Conservation (phyloP, 2,888 invertebrate species). For the Netelia melanura region DNA sequence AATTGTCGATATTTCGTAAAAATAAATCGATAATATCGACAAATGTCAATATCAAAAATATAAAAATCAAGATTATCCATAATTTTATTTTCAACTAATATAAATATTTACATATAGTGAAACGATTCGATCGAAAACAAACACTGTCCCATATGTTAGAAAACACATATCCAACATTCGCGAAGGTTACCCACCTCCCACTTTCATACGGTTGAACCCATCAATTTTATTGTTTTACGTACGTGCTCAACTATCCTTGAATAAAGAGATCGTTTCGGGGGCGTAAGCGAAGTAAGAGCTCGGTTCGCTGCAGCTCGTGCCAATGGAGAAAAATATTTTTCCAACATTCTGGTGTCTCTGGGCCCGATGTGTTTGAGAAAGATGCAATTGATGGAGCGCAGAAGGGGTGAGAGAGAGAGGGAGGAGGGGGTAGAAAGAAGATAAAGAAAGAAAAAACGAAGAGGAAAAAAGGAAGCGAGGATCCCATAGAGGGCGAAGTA, state of each 20-base stretch:
- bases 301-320: not conserved
- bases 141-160: not conserved
- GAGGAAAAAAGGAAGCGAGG: slow-evolving; percentile 1
- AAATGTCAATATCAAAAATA: no score
- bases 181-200: not conserved
- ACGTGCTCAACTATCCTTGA: slow-evolving; percentile 51
- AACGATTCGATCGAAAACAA: slow-evolving; percentile 15
- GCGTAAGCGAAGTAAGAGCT: not conserved
- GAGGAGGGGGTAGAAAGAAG: not conserved
- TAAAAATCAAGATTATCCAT: no score
- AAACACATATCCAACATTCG: not conserved
- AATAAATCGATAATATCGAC: not conserved
- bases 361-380: not conserved
- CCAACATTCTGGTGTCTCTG: not conserved
- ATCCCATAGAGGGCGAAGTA: slow-evolving; percentile 15
- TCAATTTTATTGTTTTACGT: slow-evolving; percentile 32
- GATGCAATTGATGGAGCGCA: slow-evolving; percentile 1
- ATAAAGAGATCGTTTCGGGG: slow-evolving; percentile 47
- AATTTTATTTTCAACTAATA: no score
- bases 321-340: slow-evolving; percentile 51
- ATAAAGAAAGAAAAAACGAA: not conserved
- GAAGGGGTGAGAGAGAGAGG: not conserved
- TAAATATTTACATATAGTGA: not conserved
- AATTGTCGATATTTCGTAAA: not conserved
- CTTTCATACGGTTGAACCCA: not conserved